Conservation (phyloP, 2,797 vertebrate species). For the Tokudaia muenninki region DNA sequence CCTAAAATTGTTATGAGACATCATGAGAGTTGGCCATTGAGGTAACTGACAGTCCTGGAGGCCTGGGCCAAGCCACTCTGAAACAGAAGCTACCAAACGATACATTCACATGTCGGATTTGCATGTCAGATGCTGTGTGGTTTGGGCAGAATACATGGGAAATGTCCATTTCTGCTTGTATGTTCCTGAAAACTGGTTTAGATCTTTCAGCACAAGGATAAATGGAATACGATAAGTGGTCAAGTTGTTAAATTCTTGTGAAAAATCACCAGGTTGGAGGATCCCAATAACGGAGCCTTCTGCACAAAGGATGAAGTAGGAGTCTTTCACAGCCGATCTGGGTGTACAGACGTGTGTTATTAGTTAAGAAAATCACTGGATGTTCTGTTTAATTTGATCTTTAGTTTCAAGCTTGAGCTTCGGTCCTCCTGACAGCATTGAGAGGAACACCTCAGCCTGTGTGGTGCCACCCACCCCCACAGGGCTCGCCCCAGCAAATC, state of each 20-base stretch:
- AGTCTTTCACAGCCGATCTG: not conserved
- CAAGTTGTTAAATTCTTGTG: conserved; percentile 34
- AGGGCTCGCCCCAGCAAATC: not conserved
- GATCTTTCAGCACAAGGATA: not conserved
- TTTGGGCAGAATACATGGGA: not conserved
- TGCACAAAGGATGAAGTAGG: not conserved
- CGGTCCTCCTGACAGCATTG: not conserved
- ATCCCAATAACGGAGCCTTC: not conserved
- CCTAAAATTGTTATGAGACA: not conserved
- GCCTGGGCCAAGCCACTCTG: not conserved
- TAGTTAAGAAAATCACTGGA: not conserved
- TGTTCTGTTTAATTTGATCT: not conserved
- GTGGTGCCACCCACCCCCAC: not conserved
- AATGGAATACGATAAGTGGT: not conserved
- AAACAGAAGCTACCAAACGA: not conserved
- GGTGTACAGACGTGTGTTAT: not conserved
- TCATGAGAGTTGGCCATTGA: not conserved
- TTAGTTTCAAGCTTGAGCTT: not conserved
- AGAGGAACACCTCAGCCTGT: not conserved
- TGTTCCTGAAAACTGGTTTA: conserved; percentile 33
- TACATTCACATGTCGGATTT: not conserved
- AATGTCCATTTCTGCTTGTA: not conserved
- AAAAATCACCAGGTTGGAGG: not conserved
- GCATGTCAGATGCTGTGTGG: not conserved
- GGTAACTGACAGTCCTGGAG: not conserved